Evolutionary conservation across 2,888 invertebrate species (phyloP).

Genomic region (Carterocephalus palaemon): DNA sequence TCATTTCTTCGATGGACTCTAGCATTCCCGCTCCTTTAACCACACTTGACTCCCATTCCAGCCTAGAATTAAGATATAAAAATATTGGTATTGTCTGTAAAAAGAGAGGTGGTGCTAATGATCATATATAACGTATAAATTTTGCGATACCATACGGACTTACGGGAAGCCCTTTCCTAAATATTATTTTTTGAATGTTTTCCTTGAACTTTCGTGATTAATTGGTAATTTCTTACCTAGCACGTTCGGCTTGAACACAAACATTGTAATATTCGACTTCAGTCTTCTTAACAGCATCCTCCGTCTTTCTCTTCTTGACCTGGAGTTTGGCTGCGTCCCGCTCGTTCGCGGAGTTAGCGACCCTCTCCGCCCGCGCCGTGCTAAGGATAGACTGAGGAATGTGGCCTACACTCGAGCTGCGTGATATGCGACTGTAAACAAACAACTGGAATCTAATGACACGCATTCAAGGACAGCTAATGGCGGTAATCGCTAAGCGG

Average conservation of each 20-base stretch:
- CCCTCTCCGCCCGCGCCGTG: constrained; percentile 63
- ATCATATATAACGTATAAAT: no score
- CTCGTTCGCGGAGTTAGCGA: constrained; percentile 62
- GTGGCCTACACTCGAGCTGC: constrained; percentile 79
- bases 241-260: constrained; percentile 93
- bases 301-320: constrained; percentile 92
- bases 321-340: constrained; percentile 88
- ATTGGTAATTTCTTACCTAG: constrained; percentile 83
- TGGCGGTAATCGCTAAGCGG: constrained; percentile 13
- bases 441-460: constrained; percentile 27
- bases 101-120: no score
- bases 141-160: no score
- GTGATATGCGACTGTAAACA: constrained; percentile 63
- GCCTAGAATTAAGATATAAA: constrained; percentile 52
- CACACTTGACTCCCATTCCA: constrained; percentile 96
- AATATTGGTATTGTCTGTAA: no score
- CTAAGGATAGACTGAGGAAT: constrained; percentile 75
- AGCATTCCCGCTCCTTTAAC: constrained; percentile 91
- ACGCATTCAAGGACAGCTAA: constrained; percentile 5
- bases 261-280: constrained; percentile 96
- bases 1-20: constrained; percentile 93
- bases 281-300: constrained; percentile 93
- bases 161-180: no score
- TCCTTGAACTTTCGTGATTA: no score
- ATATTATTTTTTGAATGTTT: no score